Base-by-base conservation (phyloP, 2,113 vertebrate genomes). In the Dicentrarchus labrax region DNA sequence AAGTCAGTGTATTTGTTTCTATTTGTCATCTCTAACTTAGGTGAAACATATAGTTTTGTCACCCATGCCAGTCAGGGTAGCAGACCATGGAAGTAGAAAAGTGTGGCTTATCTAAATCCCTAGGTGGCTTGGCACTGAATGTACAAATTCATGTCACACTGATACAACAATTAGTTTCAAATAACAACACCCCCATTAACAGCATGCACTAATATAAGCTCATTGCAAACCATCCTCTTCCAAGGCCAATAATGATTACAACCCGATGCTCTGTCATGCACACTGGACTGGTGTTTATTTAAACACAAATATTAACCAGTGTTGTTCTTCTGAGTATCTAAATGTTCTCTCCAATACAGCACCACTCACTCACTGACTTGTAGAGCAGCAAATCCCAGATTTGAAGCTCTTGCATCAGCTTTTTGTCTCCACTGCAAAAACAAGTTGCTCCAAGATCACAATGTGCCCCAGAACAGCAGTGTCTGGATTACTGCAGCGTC, bases 401-500 rank as follows among this genome's bases (percentile, higher is more conserved):
- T 17, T 51, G 51, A 41, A 82, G 66, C 65, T 71, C 67, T 53
- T 48, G 17, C 13, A 82, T 64, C 36, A 71, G 65, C 48, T 68
- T 75, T 78, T 66, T 60, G 54, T 51, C 69, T 78, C 54, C 50
- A 56, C 4, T 22, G 56, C 13, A 82, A 72, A 51, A 51, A 71
- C 41, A 41, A 54, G 54, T 64, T 30, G n/a, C 57, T 80, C 60
- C 67, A 68, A 61, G 53, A 79, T 76, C 60, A 84, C 57, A 75
- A 13, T 45, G 66, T 83, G 61, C n/a, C 38, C 30, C 19, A 36
- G 74, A 60, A 73, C 69, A 89, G 80, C 81, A 79, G 76, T 38
- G 83, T 85, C 75, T 78, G 70, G 77, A 45, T 51, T 48, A 15
- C 86, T 83, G 80, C 83, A 82, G 78, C 22, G 22, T 78, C 66